Percentiles rank a stretch among this genome's conserved stretches.
These are phyloP conservation scores for Zoanthus gigantus DNA, from an alignment of 92 coral and sea anemone genomes.

Conservation along the genomic window DNA sequence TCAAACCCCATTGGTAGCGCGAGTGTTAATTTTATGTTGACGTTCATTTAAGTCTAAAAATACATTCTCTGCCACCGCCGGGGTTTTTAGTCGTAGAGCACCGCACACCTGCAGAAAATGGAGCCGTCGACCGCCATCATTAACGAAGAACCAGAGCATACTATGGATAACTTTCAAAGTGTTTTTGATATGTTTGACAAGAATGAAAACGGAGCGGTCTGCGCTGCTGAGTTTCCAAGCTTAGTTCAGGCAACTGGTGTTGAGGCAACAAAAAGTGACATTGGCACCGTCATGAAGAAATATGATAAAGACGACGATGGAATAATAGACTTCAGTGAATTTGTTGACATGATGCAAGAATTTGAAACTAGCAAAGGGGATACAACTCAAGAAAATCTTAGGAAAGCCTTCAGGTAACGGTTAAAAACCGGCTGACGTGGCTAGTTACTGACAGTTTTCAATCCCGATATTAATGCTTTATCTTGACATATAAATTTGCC, in stretches of 20 bases:
- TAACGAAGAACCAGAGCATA: slow-evolving; percentile 2
- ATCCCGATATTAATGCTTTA: background rate
- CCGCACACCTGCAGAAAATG: slow-evolving; percentile 6
- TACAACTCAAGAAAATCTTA: slow-evolving; percentile 69
- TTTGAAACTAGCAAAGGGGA: slow-evolving; percentile 60
- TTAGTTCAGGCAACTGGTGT: slow-evolving; percentile 75
- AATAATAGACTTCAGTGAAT: slow-evolving; percentile 74
- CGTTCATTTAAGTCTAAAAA: background rate
- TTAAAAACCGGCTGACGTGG: background rate
- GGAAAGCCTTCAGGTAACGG: slow-evolving; percentile 81
- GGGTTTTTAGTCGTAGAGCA: background rate
- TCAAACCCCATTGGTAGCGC: background rate
- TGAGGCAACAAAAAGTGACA: slow-evolving; percentile 62
- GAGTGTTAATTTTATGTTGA: background rate
- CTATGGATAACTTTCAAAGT: slow-evolving; percentile 18
- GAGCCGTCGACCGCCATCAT: slow-evolving; percentile 6
- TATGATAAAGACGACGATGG: slow-evolving; percentile 74
- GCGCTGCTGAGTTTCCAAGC: slow-evolving; percentile 62
- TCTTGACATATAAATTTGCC: background rate
- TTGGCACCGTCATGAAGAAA: slow-evolving; percentile 60
- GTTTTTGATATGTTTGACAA: slow-evolving; percentile 76
- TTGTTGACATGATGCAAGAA: slow-evolving; percentile 70
- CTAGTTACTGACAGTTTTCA: background rate
- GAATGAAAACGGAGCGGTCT: slow-evolving; percentile 71
- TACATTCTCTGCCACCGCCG: background rate